A percentile compares a stretch with the other conserved stretches of the same genome.
phyloP scores from a whole-genome alignment of 2,113 vertebrate species.

The Psettodes erumei region DNA sequence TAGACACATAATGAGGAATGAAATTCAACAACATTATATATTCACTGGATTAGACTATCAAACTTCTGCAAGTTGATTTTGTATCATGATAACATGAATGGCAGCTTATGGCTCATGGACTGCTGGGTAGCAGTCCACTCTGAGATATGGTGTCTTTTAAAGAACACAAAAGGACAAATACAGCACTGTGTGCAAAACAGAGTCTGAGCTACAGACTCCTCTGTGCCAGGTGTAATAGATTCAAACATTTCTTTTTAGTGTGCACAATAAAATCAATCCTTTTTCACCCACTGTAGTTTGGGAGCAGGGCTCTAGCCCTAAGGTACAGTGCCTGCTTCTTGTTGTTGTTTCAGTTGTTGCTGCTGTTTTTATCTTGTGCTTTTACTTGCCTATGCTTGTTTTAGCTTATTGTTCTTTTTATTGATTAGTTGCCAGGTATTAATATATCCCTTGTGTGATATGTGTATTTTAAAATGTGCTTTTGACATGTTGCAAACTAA shows the following conservation, averaged over 20 bases:
- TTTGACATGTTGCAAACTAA: not conserved
- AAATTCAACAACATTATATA: not conserved
- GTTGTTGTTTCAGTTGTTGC: conserved; percentile 7
- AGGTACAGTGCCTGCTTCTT: conserved; percentile 7
- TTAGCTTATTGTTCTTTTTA: conserved; percentile 10
- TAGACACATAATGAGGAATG: not conserved
- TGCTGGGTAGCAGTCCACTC: not conserved
- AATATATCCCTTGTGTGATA: conserved; percentile 2
- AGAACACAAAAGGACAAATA: not conserved
- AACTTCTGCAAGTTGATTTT: not conserved
- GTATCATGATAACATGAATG: not conserved
- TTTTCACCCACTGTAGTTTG: conserved; percentile 29
- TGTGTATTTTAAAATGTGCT: not conserved
- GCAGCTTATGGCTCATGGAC: too few species aligned
- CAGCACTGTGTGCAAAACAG: not conserved
- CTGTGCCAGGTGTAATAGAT: not conserved
- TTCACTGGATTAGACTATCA: not conserved
- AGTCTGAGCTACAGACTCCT: conserved; percentile 3
- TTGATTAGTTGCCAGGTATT: conserved; percentile 16
- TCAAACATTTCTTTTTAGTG: conserved; percentile 23
- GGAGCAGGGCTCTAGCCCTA: conserved; percentile 20
- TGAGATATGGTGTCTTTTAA: not conserved
- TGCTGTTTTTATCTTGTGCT: not conserved
- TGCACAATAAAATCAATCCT: conserved; percentile 51
- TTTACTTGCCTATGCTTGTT: conserved; percentile 6